Base-by-base conservation (phyloP, 2,888 invertebrate species). In the Muscina levida region DNA sequence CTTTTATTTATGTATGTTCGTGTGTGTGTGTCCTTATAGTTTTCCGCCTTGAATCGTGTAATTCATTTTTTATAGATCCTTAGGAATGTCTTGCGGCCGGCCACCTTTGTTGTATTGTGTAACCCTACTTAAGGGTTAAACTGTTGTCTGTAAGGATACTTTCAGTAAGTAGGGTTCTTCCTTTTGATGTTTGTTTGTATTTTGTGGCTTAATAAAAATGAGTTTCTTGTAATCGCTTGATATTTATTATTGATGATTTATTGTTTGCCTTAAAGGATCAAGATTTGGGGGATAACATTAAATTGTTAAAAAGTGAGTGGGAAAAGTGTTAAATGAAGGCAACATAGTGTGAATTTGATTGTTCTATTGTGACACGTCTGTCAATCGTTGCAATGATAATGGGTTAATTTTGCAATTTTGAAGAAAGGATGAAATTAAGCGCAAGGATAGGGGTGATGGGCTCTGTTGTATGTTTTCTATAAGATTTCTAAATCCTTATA, bases 61-160 rank as follows among this genome's bases (percentile, higher is more conserved):
- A 75, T 81, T 72, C 77, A 77, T 73, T 81, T 77, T 77, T 77
- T 71, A 81, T 72, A 68, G 56, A 74, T 74, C 71, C 62, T 77
- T 77, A 56, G 19, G 53, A 59, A 71, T 67, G 42, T 62, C 22
- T 13, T 15, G 15, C 37, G 57, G 51, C 31, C 3, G 39, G 22
- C 11, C 17, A 57, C 13, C 44, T 19, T 51, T 26, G 39, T 39
- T 44, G 3, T 31, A 31, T 67, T 71, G 77, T 48, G 81, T 72
- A 75, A 71, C 73, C 77, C 77, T 81, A 75, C 77, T 77, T 81
- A 81, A 77, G 81, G 81, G 81, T 81, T 81, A 81, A 81, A 72
- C 1, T 31, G 31, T 24, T 17, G 59, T 67, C 72, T 77, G 72
- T 77, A 77, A 72, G 37, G 62, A 75, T 77, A 65, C 39, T 44